Percentiles rank a stretch among this genome's conserved stretches.
Conservation (phyloP, 2,888 invertebrate species). For the Chorisops tibialis region DNA sequence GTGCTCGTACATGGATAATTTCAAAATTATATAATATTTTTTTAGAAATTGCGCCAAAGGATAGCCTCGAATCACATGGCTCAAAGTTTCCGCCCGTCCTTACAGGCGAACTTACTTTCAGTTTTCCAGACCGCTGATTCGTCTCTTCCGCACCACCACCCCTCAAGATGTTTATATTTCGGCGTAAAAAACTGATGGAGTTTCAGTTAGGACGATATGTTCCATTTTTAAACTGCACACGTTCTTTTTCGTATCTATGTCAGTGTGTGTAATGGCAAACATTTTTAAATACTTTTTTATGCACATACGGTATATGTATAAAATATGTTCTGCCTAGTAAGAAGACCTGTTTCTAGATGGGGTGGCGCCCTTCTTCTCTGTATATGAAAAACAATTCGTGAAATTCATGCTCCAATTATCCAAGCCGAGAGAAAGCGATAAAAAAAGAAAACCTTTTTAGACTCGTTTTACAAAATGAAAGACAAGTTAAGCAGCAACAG, state of each 20-base stretch:
- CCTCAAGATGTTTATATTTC: too few relatives aligned
- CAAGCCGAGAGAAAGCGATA: neutral
- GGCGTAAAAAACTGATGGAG: too few relatives aligned
- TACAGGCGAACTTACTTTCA: neutral
- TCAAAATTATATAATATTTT: constrained; percentile 7
- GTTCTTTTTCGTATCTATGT: too few relatives aligned
- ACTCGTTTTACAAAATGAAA: too few relatives aligned
- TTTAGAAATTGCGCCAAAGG: neutral
- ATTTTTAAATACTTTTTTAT: too few relatives aligned
- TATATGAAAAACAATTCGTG: constrained; percentile 27
- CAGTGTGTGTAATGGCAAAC: too few relatives aligned
- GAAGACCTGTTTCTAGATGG: neutral
- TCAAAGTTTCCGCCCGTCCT: neutral
- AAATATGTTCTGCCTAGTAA: neutral
- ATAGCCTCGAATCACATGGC: neutral
- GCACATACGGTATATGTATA: too few relatives aligned
- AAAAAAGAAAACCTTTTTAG: too few relatives aligned
- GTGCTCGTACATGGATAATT: constrained; percentile 8
- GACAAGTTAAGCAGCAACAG: too few relatives aligned
- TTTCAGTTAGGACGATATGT: too few relatives aligned
- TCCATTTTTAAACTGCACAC: too few relatives aligned
- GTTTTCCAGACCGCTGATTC: neutral
- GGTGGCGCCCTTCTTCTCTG: neutral
- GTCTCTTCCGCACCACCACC: neutral
- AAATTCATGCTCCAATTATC: constrained; percentile 31